A percentile compares a stretch with the other conserved stretches of the same genome.
Evolutionary conservation across 2,888 invertebrate genomes (phyloP).

Genomic region (Druceiella hillmani): DNA sequence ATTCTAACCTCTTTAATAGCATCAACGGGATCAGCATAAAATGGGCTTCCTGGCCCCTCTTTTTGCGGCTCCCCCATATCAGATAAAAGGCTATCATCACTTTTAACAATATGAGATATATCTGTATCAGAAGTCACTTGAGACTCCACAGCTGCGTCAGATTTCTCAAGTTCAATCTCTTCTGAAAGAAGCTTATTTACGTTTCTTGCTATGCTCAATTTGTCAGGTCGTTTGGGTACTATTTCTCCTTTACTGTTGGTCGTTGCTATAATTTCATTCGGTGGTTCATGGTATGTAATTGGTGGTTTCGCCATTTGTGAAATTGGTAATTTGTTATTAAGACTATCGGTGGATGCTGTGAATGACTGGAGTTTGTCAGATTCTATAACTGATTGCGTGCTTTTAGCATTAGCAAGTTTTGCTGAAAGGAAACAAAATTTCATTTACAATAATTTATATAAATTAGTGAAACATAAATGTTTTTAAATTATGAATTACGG

Average conservation of each 20-base stretch:
- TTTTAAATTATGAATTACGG: too few relatives aligned
- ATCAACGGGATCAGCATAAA: slow-evolving; percentile 87
- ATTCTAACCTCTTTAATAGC: slow-evolving; percentile 66
- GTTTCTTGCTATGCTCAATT: slow-evolving; percentile 43
- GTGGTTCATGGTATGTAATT: slow-evolving; percentile 39
- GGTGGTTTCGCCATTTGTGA: slow-evolving; percentile 39
- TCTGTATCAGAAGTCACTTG: slow-evolving; percentile 49
- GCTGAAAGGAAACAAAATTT: slow-evolving; percentile 30
- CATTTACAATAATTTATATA: slow-evolving; percentile 1
- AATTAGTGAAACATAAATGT: not conserved
- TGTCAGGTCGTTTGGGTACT: slow-evolving; percentile 46
- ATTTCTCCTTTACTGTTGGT: slow-evolving; percentile 48
- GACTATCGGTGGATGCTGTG: slow-evolving; percentile 40
- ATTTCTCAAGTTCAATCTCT: slow-evolving; percentile 44
- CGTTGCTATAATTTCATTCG: slow-evolving; percentile 44
- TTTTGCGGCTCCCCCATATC: slow-evolving; percentile 43
- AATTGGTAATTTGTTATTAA: slow-evolving; percentile 40
- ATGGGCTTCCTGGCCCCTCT: slow-evolving; percentile 75
- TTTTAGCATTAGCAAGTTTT: slow-evolving; percentile 42
- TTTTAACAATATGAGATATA: slow-evolving; percentile 40
- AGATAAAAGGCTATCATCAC: slow-evolving; percentile 31
- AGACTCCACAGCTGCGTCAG: slow-evolving; percentile 31
- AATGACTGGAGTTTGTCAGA: slow-evolving; percentile 45
- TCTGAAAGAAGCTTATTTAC: slow-evolving; percentile 49
- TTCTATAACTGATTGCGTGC: slow-evolving; percentile 44